A percentile compares a stretch with the other conserved stretches of the same genome.
Conservation (phyloP, 2,888 invertebrate species). For the Drosophila barbarae region DNA sequence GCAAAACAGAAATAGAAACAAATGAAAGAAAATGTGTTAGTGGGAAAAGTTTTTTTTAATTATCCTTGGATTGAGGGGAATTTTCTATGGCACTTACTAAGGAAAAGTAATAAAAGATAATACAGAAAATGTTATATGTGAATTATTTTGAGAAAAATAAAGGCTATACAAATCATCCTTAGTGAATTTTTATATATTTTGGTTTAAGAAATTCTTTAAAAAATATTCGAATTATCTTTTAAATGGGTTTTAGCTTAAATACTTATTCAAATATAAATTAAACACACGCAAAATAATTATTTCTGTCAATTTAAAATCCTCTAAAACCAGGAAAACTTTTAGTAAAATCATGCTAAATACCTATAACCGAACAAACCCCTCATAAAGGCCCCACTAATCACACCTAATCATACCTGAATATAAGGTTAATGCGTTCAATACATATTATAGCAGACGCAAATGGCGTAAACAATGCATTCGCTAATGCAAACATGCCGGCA, state of each 20-base stretch:
- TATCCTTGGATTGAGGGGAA: not conserved
- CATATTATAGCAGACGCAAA: constrained; percentile 10
- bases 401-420: constrained; percentile 7
- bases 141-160: not conserved
- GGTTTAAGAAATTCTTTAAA: not conserved
- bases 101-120: not conserved
- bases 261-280: too few relatives aligned
- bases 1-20: not conserved
- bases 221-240: not conserved
- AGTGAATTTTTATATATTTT: not conserved
- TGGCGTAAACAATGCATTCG: constrained; percentile 33
- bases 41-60: not conserved
- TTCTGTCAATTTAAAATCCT: not conserved
- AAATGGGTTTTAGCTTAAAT: too few relatives aligned
- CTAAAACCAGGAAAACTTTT: not conserved
- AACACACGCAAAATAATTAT: not conserved
- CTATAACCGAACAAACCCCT: not conserved
- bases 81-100: too few relatives aligned
- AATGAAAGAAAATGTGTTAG: not conserved
- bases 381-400: not conserved
- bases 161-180: not conserved
- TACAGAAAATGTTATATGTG: too few relatives aligned
- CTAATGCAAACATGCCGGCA: constrained; percentile 29
- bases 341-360: not conserved
- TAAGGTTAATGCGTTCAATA: constrained; percentile 12